These are phyloP conservation scores for Haliclystus octoradiatus DNA, from an alignment of 30 jellyfish, hydroid and myxozoan genomes.

Conservation along the genomic window DNA sequence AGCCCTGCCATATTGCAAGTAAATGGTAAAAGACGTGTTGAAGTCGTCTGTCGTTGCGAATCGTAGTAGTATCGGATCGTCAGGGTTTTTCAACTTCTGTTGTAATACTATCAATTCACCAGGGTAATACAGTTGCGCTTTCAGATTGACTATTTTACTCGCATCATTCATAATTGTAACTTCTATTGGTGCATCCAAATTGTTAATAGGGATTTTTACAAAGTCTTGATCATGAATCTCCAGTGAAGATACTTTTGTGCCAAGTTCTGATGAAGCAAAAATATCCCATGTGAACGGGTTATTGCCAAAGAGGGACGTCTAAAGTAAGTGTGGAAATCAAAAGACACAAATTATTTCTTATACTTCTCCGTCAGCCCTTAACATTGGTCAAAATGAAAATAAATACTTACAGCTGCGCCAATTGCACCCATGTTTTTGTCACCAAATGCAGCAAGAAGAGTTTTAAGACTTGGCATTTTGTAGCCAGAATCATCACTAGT, in stretches of 20 bases:
- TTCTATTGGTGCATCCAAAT: conserved; percentile 16
- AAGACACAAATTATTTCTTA: too few species aligned
- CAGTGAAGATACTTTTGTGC: conserved; percentile 22
- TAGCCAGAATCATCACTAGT: too few species aligned
- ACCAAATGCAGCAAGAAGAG: too few species aligned
- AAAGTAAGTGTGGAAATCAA: too few species aligned
- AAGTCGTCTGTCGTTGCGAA: conserved; percentile 32
- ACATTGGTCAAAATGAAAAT: too few species aligned
- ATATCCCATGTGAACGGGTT: conserved; percentile 51
- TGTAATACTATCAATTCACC: conserved; percentile 27
- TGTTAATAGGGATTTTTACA: conserved; percentile 13
- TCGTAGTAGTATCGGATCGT: conserved; percentile 34
- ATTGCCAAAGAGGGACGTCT: too few species aligned
- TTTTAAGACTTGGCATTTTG: too few species aligned
- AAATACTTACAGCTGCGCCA: too few species aligned
- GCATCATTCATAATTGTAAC: conserved; percentile 23
- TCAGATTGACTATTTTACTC: conserved; percentile 9
- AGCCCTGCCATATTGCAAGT: conserved; percentile 56
- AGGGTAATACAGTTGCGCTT: conserved; percentile 13
- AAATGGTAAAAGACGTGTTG: conserved; percentile 25
- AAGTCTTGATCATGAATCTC: conserved; percentile 9
- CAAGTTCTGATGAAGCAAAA: conserved; percentile 28
- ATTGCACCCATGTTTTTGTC: too few species aligned
- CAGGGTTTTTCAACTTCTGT: conserved; percentile 12
- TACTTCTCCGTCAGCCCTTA: too few species aligned